These are phyloP conservation scores for Calonectris borealis DNA, from an alignment of 2,113 vertebrate genomes.

Conservation along the genomic window DNA sequence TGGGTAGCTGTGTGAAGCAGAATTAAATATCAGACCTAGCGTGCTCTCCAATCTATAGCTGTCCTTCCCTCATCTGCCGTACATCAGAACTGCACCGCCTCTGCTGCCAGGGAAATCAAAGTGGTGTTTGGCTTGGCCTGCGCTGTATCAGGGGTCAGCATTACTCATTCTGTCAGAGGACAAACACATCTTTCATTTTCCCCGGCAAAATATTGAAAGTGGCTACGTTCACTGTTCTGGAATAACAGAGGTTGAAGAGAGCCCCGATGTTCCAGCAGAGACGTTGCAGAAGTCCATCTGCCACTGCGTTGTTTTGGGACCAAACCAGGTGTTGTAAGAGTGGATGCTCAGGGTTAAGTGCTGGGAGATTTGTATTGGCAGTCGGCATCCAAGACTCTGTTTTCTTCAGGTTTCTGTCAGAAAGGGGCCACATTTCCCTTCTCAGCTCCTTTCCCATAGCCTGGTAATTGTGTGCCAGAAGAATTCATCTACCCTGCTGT, in stretches of 20 bases:
- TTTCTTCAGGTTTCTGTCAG: constrained; percentile 32
- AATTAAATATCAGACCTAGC: neutral
- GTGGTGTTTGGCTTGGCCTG: constrained; percentile 39
- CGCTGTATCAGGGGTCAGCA: neutral
- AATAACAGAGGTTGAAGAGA: neutral
- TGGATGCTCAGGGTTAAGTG: neutral
- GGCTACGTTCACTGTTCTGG: neutral
- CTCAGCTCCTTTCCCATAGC: constrained; percentile 27
- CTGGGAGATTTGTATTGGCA: neutral
- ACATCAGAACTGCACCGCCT: neutral
- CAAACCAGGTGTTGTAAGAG: neutral
- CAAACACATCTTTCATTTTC: constrained; percentile 24
- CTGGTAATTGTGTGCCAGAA: constrained; percentile 2
- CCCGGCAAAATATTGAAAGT: neutral
- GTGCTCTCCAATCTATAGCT: neutral
- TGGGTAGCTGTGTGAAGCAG: neutral
- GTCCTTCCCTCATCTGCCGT: neutral
- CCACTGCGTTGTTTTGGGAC: neutral
- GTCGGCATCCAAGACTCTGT: neutral
- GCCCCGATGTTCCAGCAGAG: neutral
- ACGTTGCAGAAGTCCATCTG: neutral
- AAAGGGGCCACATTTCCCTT: constrained; percentile 14
- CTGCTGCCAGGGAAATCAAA: constrained; percentile 1
- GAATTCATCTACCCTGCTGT: constrained; percentile 44
- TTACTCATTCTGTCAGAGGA: constrained; percentile 7